Evolutionary conservation across 2,797 vertebrate species (phyloP).

Genomic region (Myotis pilosus): DNA sequence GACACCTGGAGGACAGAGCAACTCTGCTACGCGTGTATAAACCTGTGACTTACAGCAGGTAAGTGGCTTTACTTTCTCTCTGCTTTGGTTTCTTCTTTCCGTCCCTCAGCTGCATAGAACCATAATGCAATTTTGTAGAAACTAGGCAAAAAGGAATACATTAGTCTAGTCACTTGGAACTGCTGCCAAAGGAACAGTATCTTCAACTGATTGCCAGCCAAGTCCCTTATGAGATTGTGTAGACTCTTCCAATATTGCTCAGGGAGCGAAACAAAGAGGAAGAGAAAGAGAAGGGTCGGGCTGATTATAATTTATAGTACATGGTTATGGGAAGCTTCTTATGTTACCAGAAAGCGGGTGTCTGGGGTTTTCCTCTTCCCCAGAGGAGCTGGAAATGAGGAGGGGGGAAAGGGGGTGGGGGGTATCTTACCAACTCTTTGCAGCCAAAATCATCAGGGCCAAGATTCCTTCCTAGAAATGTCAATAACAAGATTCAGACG

Average conservation of each 20-base stretch:
- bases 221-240: conserved; percentile 77
- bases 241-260: conserved; percentile 72
- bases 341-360: conserved; percentile 77
- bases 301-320: conserved; percentile 75
- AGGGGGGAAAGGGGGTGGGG: neutral
- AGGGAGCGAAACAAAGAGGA: conserved; percentile 79
- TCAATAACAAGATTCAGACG: conserved; percentile 65
- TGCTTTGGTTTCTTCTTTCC: conserved; percentile 67
- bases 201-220: conserved; percentile 79
- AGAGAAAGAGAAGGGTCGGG: conserved; percentile 73
- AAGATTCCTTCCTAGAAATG: conserved; percentile 79
- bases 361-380: conserved; percentile 78
- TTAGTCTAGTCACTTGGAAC: conserved; percentile 72
- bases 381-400: conserved; percentile 65
- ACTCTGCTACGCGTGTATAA: neutral
- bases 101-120: conserved; percentile 70
- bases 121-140: conserved; percentile 80
- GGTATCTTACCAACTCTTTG: conserved; percentile 66
- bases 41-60: conserved; percentile 37
- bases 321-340: conserved; percentile 78
- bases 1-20: neutral
- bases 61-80: conserved; percentile 53
- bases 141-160: conserved; percentile 82
- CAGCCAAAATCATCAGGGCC: conserved; percentile 66
- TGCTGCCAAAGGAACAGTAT: conserved; percentile 81